Evolutionary conservation across 2,888 invertebrate genomes (phyloP).

Genomic region (Epirrita christyi): DNA sequence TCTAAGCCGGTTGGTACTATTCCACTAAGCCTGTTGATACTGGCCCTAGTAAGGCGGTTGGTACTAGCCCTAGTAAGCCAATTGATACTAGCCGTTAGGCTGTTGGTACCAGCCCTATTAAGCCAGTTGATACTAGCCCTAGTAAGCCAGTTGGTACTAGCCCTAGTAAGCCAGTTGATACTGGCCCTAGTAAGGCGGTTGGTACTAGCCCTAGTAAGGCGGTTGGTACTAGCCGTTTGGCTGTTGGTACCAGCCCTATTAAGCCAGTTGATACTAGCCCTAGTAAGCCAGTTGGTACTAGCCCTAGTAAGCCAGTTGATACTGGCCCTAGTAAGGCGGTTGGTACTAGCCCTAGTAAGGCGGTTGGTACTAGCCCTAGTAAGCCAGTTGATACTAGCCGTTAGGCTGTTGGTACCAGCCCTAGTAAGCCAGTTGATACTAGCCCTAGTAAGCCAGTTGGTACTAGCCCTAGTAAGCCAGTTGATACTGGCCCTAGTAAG

Average conservation of each 20-base stretch:
- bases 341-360: conserved; percentile 48
- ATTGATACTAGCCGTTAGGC: no score
- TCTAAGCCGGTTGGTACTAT: no score
- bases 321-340: conserved; percentile 63
- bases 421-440: background rate
- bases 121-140: no score
- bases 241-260: background rate
- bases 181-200: conserved; percentile 64
- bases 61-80: no score
- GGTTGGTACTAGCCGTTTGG: no score
- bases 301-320: background rate
- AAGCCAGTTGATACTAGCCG: no score
- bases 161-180: no score
- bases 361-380: no score
- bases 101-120: no score
- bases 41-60: conserved; percentile 68
- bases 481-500: conserved; percentile 53
- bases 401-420: no score
- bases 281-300: background rate
- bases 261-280: background rate
- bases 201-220: conserved; percentile 51
- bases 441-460: background rate
- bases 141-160: no score
- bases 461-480: background rate
- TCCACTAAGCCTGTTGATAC: no score